Conservation (phyloP, 2,113 vertebrate species). For the Nothoprocta perdicaria region DNA sequence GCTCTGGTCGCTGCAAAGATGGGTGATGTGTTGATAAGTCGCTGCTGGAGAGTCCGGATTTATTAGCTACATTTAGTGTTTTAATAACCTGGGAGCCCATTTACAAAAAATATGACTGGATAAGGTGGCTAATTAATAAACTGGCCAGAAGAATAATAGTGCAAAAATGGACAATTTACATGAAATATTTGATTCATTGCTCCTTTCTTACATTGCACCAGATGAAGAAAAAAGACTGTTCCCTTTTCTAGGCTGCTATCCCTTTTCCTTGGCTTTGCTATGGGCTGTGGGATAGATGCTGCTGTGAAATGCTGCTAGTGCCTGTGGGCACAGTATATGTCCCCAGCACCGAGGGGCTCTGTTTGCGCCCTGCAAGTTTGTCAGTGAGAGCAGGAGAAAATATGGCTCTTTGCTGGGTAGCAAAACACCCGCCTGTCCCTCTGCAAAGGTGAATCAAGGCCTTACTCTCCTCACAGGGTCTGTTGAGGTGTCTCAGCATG, state of each 20-base stretch:
- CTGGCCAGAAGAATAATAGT: background rate
- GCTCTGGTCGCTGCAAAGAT: background rate
- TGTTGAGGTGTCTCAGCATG: background rate
- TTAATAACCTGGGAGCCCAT: background rate
- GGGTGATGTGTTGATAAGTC: background rate
- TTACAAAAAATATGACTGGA: background rate
- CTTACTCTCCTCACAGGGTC: fast-evolving
- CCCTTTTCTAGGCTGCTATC: background rate
- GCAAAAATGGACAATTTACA: background rate
- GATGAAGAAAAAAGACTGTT: background rate
- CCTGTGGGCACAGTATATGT: background rate
- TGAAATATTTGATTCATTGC: background rate
- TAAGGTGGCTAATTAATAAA: background rate
- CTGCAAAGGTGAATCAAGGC: background rate
- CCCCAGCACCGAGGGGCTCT: background rate
- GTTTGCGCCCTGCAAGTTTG: fast-evolving
- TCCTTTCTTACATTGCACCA: background rate
- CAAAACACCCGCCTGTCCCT: background rate
- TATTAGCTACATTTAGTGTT: background rate
- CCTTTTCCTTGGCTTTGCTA: background rate
- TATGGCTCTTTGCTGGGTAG: background rate
- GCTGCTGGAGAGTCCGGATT: fast-evolving
- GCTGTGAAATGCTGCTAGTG: background rate
- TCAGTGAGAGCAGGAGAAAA: background rate
- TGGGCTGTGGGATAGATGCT: background rate